Base-by-base conservation (phyloP, 2,113 vertebrate genomes). In the Nyctibius bracteatus region DNA sequence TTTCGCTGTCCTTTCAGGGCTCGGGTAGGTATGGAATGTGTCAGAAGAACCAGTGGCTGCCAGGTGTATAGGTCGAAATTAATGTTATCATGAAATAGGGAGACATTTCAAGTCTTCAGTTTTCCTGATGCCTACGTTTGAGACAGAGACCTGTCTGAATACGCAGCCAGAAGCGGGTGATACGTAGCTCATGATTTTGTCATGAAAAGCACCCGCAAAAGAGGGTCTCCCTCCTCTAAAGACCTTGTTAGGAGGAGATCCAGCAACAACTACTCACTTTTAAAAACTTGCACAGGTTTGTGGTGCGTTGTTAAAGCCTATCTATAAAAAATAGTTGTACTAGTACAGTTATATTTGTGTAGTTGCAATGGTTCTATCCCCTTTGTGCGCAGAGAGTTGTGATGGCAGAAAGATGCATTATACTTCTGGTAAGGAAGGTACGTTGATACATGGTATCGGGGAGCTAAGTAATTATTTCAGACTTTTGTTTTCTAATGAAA, bases 381-480 rank as follows among this genome's bases (percentile, higher is more conserved):
- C 31, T 66, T 37, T 58, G 35, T 59, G 55, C 3, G 9, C 16
- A 6, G 10, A 6, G 2, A 15, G 37, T 37, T 81, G 14, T 58
- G 81, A 51, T 13, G 70, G 43, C 47, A 86, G 81, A 52, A 77
- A 81, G 33, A 14, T 70, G 15, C 55, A 4, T 93, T 55, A 37
- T 31, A 8, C 6, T 54, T 51, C 52, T 49, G 16, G 17, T 68
- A 49, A 74, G 78, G 25, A 80, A 80, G 9, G 9, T 37, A 12
- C 0, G 1, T 51, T 39, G 15, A 67, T 66, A 61, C 1, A 27
- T 1, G 2, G 28, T 41, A 28, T 49, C 1, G 3, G 15, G 30
- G 39, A 89, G 59, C 18, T 11, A 41, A 84, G 30, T 25, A 37
- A 71, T 71, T 43, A 63, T 46, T 71, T 79, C 51, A 71, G 51